Evolutionary conservation across 2,797 vertebrate species (phyloP).

Genomic region (Macroramphosus scolopax): DNA sequence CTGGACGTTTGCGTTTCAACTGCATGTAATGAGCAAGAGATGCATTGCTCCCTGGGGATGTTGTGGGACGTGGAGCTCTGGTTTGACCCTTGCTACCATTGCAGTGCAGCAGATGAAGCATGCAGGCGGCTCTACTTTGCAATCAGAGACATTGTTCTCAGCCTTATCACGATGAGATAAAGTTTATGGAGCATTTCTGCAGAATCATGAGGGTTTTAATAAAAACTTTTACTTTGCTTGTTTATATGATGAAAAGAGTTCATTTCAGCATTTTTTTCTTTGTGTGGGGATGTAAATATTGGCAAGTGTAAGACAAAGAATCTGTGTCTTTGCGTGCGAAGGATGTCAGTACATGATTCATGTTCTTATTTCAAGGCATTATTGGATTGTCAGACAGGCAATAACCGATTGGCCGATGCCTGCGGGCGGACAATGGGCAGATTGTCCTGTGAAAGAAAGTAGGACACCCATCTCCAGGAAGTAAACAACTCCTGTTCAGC

Average conservation of each 20-base stretch:
- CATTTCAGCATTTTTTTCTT: neutral
- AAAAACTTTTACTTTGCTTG: too few relatives aligned
- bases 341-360: conserved; percentile 12
- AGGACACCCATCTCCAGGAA: conserved; percentile 61
- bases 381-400: conserved; percentile 20
- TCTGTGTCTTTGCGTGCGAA: conserved; percentile 18
- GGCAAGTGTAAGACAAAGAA: neutral
- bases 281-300: too few relatives aligned
- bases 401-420: conserved; percentile 44
- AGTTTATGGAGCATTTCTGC: neutral
- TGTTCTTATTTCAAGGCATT: conserved; percentile 36
- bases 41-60: conserved; percentile 10
- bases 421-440: conserved; percentile 61
- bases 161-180: neutral
- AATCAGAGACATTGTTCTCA: neutral
- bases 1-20: conserved; percentile 1
- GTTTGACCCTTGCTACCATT: conserved; percentile 9
- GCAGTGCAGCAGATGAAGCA: conserved; percentile 15
- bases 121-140: conserved; percentile 2
- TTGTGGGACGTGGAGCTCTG: conserved; percentile 1
- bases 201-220: too few relatives aligned
- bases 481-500: conserved; percentile 57
- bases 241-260: too few relatives aligned
- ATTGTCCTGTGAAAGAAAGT: conserved; percentile 65
- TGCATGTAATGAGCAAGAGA: conserved; percentile 12